Evolutionary conservation across 2,888 invertebrate species (phyloP), one percentile per base, ranked within the genome.

Genomic region (Luperina nickerlii): DNA sequence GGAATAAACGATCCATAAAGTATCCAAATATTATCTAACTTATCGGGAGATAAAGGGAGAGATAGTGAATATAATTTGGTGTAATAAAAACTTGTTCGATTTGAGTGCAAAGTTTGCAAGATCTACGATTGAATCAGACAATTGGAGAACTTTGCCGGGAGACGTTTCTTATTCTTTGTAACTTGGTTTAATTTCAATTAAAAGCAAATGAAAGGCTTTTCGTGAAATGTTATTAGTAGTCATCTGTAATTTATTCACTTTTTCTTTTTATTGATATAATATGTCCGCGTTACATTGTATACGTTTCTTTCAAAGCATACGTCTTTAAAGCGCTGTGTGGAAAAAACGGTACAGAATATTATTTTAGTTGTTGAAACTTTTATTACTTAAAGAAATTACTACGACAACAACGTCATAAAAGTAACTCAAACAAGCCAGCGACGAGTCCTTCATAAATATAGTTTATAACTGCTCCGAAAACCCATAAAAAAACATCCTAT

Each of bases 1-100:
- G 79, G 77, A 78, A 88, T 86, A 84, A 86, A 83, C 69, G 81
- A 82, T 68, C 80, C 75, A 87, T 82, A 88, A 88, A 87, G 74
- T 81, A 84, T 82, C 71, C 67, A 74, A 82, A 89, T 87, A 85
- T 79, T 83, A 81, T 86, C 76, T 83, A 73, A 82, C 70, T 80
- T 82, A 83, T 76, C 82, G 54, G 60, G 62, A 67, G 79, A 79
- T 83, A 82, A 83, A 82, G 75, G 45, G 57, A 78, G 57, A 78
- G 86, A 87, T 88, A 84, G 85, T 82, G 84, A 78, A 87, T 82
- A 87, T 87, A 83, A 88, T 85, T 87, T 77, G 81, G 78, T 77
- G 54, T 51, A 78, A 76, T 83, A 88, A 88, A 85, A 87, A 83
- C 81, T 87, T 76, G 70, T 76, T 75, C 75, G 51, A 76, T 83